phyloP scores from a whole-genome alignment of 2,888 invertebrate genomes.

The Hetaerina titia region DNA sequence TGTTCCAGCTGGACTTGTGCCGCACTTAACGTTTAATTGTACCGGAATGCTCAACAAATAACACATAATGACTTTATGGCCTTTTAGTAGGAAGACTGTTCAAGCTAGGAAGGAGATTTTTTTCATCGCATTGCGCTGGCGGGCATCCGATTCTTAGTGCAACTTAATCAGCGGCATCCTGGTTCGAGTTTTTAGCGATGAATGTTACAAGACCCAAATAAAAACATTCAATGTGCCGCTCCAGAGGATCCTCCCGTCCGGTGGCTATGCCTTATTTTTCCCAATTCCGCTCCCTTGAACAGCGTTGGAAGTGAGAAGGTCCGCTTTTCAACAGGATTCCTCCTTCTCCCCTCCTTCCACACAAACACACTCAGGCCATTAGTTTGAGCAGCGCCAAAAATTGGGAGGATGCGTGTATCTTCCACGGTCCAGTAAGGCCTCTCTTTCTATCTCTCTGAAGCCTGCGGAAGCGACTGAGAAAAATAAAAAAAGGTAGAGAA shows the following conservation, averaged over 20 bases:
- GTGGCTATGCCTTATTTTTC: neutral
- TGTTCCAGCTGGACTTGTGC: too few species aligned
- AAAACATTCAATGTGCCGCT: neutral
- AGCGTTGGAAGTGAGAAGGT: too few species aligned
- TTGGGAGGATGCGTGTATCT: neutral
- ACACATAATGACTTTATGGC: too few species aligned
- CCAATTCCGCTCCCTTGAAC: too few species aligned
- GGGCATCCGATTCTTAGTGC: neutral
- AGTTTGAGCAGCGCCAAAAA: neutral
- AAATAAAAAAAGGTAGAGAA: neutral
- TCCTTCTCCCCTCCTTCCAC: too few species aligned
- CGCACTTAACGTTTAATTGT: too few species aligned
- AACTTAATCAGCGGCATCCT: neutral
- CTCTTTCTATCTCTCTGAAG: neutral
- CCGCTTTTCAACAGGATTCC: too few species aligned
- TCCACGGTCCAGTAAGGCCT: slow-evolving; percentile 21
- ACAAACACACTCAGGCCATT: neutral
- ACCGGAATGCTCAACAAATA: too few species aligned
- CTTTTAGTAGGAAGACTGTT: too few species aligned
- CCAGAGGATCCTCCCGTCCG: neutral
- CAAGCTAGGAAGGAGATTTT: neutral
- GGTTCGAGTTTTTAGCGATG: neutral
- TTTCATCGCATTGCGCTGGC: neutral
- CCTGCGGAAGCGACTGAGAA: neutral
- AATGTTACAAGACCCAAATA: neutral